Base-by-base conservation (phyloP, 2,888 invertebrate species). In the Siphlonurus alternatus region DNA sequence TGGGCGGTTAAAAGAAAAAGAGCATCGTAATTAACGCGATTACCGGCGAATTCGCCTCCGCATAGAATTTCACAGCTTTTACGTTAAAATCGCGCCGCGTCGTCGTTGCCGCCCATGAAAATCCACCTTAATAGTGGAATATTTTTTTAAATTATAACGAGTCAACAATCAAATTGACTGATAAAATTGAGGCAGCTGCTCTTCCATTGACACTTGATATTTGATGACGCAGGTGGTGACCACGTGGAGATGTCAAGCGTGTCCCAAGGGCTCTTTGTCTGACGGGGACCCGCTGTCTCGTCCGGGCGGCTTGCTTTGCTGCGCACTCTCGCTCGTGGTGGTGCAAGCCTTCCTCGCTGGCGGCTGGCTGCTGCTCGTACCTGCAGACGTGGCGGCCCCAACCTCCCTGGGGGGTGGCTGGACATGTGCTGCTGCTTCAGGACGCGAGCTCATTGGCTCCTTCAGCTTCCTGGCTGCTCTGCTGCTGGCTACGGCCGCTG, bases 301-400 rank as follows among this genome's bases (percentile, higher is more conserved):
- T 20, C 61, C 64, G 3, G 2, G 59, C 22, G 64, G 64, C 23
- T 61, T 64, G n/a, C 51, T 64, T 7, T 23, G 51, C 2, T 64
- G 60, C 10, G 18, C 61, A 1, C 53, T 64, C 5, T 22, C 64
- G 22, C 64, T 64, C 5, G 24, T 53, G 15, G 20, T 64, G 18
- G 61, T 64, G 5, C 64, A 64, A 53, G 61, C 64, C 7, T 64
- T 61, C 53, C 22, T 64, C 10, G 53, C 24, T 23, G 53, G 60
- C 3, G 64, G 64, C 25, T 64, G 64, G 64, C 10, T 64, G 3
- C 53, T 64, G 15, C 61, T 64, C 19, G 53, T 64, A n/a, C 53
- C 64, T 10, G 59, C 64, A 20, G 23, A n/a, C 23, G 59, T 38
- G 1, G 60, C 7, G 2, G 53, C 61, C 2, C 23, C 23, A 53